Conservation (phyloP, 2,113 vertebrate species). For the Stercorarius parasiticus region DNA sequence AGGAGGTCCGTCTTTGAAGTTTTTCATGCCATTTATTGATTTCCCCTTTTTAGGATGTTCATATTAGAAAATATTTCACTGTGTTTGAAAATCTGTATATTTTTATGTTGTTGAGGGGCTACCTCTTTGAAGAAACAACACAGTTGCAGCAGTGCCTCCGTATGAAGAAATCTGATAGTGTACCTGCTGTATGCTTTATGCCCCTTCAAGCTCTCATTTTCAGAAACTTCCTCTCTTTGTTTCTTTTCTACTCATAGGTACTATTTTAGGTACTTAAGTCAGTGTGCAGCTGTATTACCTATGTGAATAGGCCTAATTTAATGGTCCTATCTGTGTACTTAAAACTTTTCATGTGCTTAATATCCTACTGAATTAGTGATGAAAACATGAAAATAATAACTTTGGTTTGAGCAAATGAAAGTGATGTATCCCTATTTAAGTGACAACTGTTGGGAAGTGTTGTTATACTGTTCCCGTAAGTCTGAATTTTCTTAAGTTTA, state of each 20-base stretch:
- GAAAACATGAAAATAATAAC: not conserved
- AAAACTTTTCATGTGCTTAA: not conserved
- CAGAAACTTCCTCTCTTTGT: slow-evolving; percentile 29
- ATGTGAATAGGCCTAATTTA: not conserved
- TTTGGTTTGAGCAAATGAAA: not conserved
- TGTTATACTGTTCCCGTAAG: not conserved
- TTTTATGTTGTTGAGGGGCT: slow-evolving; percentile 72
- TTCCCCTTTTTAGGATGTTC: slow-evolving; percentile 80
- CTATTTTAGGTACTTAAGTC: not conserved
- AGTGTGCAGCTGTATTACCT: not conserved
- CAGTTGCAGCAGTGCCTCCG: slow-evolving; percentile 40
- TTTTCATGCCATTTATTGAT: slow-evolving; percentile 85
- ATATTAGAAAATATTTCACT: slow-evolving; percentile 80
- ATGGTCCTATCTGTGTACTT: not conserved
- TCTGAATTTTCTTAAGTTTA: not conserved
- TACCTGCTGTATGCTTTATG: slow-evolving; percentile 34
- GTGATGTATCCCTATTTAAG: not conserved
- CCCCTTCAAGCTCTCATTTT: slow-evolving; percentile 49
- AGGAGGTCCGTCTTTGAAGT: slow-evolving; percentile 85
- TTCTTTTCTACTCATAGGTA: not conserved
- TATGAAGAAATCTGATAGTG: slow-evolving; percentile 66
- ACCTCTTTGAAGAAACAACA: slow-evolving; percentile 78
- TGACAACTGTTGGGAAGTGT: not conserved
- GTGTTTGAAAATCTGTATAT: slow-evolving; percentile 79
- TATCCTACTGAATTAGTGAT: not conserved